Base-by-base conservation (phyloP, 2,888 invertebrate species). In the Leptinotarsa peninsularis region DNA sequence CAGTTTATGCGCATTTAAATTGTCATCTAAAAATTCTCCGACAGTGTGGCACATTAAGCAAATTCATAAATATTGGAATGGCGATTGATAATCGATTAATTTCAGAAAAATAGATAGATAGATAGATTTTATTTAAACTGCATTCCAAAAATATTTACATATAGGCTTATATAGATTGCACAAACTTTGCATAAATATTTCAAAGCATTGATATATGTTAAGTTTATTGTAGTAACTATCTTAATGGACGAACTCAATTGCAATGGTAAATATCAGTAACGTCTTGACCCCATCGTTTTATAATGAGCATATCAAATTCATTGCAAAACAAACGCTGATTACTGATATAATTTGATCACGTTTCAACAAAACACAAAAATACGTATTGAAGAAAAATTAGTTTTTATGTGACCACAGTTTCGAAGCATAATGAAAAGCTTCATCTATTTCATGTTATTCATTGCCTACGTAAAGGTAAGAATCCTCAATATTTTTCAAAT, bases 321-420 rank as follows among this genome's bases (percentile, higher is more conserved):
- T 63, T 43, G 63, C 63, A n/a, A 63, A 63, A 63, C 43, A 63
- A 63, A 7, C n/a, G n/a, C 17, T 33, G 63, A 63, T 63, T 43
- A 63, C 7, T 3, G 1, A 17, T 33, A 33, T 14, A 18, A 23
- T 21, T 43, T 10, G 23, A 23, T 58, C 21, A 63, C 43, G 63
- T 63, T n/a, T 10, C 43, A 7, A 33, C 63, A 63, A 63, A 63
- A n/a, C 33, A 63, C n/a, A 63, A 43, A 27, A n/a, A 63, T 63
- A 33, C 43, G 43, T 43, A 43, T 10, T 43, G 43, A 43, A 43
- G 3, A 43, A 43, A 43, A 43, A 43, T 43, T 10, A 43, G 43
- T 63, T 33, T 63, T 33, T n/a, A n/a, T 33, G 13, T 63, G 5
- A n/a, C 7, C 10, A n/a, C 33, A 33, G 63, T 63, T n/a, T n/a